These are phyloP conservation scores for Augiades crinisus DNA, from an alignment of 2,888 invertebrate genomes.

Conservation along the genomic window DNA sequence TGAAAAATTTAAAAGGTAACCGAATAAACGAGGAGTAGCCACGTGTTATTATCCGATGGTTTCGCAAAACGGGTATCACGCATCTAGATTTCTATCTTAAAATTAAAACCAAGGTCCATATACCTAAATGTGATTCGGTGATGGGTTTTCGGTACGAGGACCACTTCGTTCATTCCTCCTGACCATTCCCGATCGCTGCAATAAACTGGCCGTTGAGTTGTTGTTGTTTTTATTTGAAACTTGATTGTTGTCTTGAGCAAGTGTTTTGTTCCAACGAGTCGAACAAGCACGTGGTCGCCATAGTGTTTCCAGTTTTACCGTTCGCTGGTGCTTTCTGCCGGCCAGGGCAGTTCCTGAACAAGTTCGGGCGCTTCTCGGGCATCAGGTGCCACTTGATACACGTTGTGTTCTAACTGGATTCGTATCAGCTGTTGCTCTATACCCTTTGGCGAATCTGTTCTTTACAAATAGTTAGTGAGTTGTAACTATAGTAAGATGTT, in stretches of 20 bases:
- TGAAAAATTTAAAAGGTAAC: too few species aligned
- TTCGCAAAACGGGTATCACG: too few species aligned
- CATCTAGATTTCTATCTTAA: too few species aligned
- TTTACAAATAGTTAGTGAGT: too few species aligned
- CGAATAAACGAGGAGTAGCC: too few species aligned
- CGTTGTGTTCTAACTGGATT: constrained; percentile 79
- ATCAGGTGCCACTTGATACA: constrained; percentile 77
- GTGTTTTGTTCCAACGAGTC: constrained; percentile 56
- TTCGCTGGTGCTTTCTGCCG: constrained; percentile 55
- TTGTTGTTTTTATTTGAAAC: neutral
- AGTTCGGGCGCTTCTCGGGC: constrained; percentile 74
- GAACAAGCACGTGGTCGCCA: constrained; percentile 71
- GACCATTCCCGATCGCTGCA: too few species aligned
- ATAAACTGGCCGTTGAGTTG: neutral
- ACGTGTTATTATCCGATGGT: too few species aligned
- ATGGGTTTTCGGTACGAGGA: too few species aligned
- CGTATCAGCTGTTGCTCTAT: constrained; percentile 69
- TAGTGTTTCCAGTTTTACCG: constrained; percentile 77
- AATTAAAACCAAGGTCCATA: too few species aligned
- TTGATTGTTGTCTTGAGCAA: constrained; percentile 1
- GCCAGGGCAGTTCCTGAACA: constrained; percentile 68
- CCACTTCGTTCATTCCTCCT: too few species aligned
- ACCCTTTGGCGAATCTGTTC: constrained; percentile 36
- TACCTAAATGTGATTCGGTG: too few species aligned
- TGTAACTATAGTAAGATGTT: too few species aligned